Percentiles rank a stretch among this genome's conserved stretches.
Evolutionary conservation across 2,797 vertebrate species (phyloP).

Genomic region (Mareca strepera): DNA sequence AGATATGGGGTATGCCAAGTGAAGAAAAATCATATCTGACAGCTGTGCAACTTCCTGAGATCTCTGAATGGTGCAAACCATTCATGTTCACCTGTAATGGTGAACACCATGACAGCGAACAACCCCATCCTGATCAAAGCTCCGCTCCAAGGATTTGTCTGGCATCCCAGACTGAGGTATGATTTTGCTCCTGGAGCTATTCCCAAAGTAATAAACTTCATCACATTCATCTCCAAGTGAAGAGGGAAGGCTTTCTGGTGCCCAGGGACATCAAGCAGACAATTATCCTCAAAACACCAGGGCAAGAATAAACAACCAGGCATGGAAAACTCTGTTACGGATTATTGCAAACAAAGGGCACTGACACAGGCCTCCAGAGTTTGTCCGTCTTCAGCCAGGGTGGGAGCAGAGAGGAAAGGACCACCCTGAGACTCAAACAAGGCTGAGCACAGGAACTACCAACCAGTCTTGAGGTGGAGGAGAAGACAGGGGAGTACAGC

Average conservation of each 20-base stretch:
- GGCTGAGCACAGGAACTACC: not conserved
- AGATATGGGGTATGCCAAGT: not conserved
- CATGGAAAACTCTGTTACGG: not conserved
- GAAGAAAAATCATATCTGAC: not conserved
- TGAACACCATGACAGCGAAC: not conserved
- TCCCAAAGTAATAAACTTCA: not conserved
- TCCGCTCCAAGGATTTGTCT: not conserved
- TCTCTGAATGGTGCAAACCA: not conserved
- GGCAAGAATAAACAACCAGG: not conserved
- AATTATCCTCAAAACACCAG: not conserved
- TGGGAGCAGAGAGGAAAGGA: not conserved
- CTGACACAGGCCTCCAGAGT: not conserved
- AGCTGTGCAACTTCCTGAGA: not conserved
- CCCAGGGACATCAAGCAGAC: not conserved
- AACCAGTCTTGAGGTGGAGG: accelerated
- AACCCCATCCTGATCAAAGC: not conserved
- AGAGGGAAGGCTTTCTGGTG: not conserved
- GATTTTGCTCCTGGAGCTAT: not conserved
- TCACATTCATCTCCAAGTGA: not conserved
- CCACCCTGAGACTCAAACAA: not conserved
- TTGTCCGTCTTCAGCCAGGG: not conserved
- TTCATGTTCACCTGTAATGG: not conserved
- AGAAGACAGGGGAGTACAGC: not conserved
- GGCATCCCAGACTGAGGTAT: not conserved
- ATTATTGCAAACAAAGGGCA: not conserved